phyloP scores from a whole-genome alignment of 1,140 invertebrate species.

The Drosophila varians region DNA sequence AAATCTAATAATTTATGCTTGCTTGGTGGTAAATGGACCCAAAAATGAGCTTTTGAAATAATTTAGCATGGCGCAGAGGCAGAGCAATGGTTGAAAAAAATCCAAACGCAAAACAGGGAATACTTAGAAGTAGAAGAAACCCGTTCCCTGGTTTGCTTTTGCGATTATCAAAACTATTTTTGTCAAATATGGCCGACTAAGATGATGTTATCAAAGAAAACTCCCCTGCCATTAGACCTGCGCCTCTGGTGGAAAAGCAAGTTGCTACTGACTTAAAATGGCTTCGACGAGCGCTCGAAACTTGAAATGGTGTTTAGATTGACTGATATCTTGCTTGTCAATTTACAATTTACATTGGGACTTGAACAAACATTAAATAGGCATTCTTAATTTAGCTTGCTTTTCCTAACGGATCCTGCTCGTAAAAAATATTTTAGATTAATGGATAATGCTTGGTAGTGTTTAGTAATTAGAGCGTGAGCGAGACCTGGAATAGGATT shows the following conservation, averaged over 20 bases:
- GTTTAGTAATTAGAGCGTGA: conserved; percentile 85
- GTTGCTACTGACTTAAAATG: conserved; percentile 25
- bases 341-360: conserved; percentile 19
- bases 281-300: conserved; percentile 15
- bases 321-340: conserved; percentile 28
- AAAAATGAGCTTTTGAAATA: conserved; percentile 16
- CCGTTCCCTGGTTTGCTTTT: conserved; percentile 43
- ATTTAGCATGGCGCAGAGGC: not conserved
- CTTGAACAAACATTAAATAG: conserved; percentile 38
- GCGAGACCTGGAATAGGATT: conserved; percentile 91
- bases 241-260: conserved; percentile 53
- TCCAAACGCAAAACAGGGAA: conserved; percentile 49
- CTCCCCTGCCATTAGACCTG: conserved; percentile 12
- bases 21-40: conserved; percentile 26
- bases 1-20: conserved; percentile 53
- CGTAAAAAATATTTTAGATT: conserved; percentile 72
- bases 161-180: conserved; percentile 29
- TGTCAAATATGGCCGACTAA: conserved; percentile 27
- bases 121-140: not conserved
- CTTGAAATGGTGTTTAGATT: conserved; percentile 27
- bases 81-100: conserved; percentile 26
- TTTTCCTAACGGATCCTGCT: conserved; percentile 70
- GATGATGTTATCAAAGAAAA: conserved; percentile 38
- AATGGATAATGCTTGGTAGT: conserved; percentile 70
- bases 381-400: conserved; percentile 56